A percentile compares a stretch with the other conserved stretches of the same genome.
Conservation (phyloP, 2,113 vertebrate genomes). For the Albula goreensis region DNA sequence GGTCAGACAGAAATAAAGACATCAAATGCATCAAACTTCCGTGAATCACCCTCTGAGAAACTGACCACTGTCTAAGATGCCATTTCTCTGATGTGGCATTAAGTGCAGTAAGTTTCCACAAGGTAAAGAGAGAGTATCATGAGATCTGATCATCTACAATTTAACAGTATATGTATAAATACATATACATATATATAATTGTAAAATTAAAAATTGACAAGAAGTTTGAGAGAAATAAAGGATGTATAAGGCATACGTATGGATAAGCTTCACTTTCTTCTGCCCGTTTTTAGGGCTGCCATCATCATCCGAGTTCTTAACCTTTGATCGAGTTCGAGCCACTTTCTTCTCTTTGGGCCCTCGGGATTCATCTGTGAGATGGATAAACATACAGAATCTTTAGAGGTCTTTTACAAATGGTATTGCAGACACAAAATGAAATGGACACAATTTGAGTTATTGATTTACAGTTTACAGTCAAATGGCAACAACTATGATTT, state of each 20-base stretch:
- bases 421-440: not conserved
- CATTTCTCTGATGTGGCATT: too few relatives aligned
- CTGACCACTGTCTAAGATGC: too few relatives aligned
- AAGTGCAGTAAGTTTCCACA: too few relatives aligned
- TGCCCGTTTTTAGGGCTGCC: conserved; percentile 85
- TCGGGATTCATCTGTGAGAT: conserved; percentile 72
- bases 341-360: conserved; percentile 91
- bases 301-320: conserved; percentile 92
- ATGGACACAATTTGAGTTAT: not conserved
- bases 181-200: not conserved
- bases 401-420: not conserved
- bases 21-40: too few relatives aligned
- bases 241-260: conserved; percentile 73
- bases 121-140: too few relatives aligned
- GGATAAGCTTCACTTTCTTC: conserved; percentile 91
- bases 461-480: not conserved
- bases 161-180: not conserved
- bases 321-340: conserved; percentile 88
- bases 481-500: not conserved
- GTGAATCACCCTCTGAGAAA: too few relatives aligned
- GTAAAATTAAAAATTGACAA: not conserved
- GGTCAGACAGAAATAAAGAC: too few relatives aligned
- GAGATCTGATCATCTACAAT: too few relatives aligned
- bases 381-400: not conserved
- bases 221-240: not conserved